Conservation (phyloP, 2,113 vertebrate genomes). For the Centropristis striata region DNA sequence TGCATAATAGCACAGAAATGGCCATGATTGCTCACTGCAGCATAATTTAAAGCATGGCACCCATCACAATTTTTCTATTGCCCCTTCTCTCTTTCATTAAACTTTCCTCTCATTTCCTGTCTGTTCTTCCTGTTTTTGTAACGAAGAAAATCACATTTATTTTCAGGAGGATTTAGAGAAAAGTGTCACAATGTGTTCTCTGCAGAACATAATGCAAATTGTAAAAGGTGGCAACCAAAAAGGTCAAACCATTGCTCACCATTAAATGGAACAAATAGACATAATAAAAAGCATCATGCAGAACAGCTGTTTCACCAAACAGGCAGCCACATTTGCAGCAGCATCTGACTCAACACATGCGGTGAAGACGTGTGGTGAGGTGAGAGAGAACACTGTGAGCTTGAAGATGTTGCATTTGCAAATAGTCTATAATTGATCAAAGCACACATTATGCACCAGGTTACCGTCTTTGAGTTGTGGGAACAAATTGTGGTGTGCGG, state of each 20-base stretch:
- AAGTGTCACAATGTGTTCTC: conserved; percentile 8
- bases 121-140: conserved; percentile 19
- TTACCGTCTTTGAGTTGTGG: neutral
- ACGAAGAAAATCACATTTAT: conserved; percentile 37
- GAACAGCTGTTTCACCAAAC: conserved; percentile 30
- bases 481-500: conserved; percentile 23
- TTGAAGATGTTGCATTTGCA: conserved; percentile 28
- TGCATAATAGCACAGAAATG: conserved; percentile 57
- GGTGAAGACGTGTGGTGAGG: neutral
- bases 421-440: conserved; percentile 25
- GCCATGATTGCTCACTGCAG: conserved; percentile 59
- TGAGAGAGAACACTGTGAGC: conserved; percentile 9
- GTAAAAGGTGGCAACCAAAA: conserved; percentile 13
- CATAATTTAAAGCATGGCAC: conserved; percentile 50
- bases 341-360: neutral
- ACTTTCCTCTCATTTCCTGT: conserved; percentile 39
- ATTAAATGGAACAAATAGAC: conserved; percentile 19
- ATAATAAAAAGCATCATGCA: conserved; percentile 28
- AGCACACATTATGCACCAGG: conserved; percentile 15
- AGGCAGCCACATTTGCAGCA: neutral
- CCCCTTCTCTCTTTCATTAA: conserved; percentile 43
- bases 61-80: conserved; percentile 45
- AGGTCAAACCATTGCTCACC: conserved; percentile 19
- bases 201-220: neutral
- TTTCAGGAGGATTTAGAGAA: conserved; percentile 1